Evolutionary conservation across 2,888 invertebrate genomes (phyloP), one percentile per base, ranked within the genome.

Genomic region (Auanema freiburgensis): DNA sequence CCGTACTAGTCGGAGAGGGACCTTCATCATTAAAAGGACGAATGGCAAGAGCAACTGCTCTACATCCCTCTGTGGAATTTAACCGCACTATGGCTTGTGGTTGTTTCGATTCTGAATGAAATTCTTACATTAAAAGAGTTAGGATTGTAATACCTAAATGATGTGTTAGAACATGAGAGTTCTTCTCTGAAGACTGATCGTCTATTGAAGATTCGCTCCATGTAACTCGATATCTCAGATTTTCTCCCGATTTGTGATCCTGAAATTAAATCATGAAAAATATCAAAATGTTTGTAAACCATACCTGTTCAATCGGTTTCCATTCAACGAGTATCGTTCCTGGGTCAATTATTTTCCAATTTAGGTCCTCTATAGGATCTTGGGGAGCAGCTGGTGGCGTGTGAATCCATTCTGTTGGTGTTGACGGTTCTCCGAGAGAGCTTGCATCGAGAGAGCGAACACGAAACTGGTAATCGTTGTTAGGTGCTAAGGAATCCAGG

Each of bases 401-500:
- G 51, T 66, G 63, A 4, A 81, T 55, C 81, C 81, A 81, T 1
- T 73, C 68, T 10, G 77, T 71, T 16, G 74, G 73, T 2, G 73
- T 57, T 0, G 79, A 79, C 2, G 79, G 71, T 5, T 72, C 67
- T 18, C 80, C 76, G 49, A 75, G 57, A 11, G 64, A 42, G 3
- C 74, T 66, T 16, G 72, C 18, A 42, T 69, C 59, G 58, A 71
- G 60, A 0, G 79, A 71, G 43, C 81, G 67, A 16, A 81, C 67
- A n/a, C 81, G 78, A 65, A 81, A 81, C 72, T 80, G 63, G 59
- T 81, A 80, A 18, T 69, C 74, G 18, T 71, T 63, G 63, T 80
- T 81, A 12, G 81, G 75, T n/a, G 57, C 54, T 41, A 81, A 66
- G 21, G 73, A 65, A 18, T 72, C 57, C n/a, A 78, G 61, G n/a